phyloP scores from a whole-genome alignment of 2,113 vertebrate species.

The Varanus salvator region DNA sequence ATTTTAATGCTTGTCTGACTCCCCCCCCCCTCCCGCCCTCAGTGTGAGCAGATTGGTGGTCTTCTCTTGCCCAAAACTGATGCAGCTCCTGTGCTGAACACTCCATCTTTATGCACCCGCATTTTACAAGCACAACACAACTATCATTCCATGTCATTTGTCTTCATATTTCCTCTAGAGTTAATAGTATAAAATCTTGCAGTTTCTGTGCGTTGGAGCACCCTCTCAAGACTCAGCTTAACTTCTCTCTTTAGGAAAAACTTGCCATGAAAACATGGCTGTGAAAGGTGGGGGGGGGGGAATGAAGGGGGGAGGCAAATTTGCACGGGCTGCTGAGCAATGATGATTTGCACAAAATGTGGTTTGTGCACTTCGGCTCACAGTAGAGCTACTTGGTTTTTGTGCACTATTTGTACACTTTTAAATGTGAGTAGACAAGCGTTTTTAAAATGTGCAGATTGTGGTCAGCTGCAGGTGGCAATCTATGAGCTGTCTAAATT shows the following conservation, averaged over 20 bases:
- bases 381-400: no score
- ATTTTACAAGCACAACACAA: neutral
- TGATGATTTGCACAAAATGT: no score
- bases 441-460: no score
- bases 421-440: no score
- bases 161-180: neutral
- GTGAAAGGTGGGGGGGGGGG: neutral
- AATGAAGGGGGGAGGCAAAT: no score
- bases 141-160: neutral
- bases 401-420: no score
- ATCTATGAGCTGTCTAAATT: no score
- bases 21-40: neutral
- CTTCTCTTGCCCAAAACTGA: neutral
- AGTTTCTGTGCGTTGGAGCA: neutral
- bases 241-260: neutral
- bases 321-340: no score
- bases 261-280: neutral
- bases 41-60: neutral
- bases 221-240: accelerated
- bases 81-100: neutral
- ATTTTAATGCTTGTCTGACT: neutral
- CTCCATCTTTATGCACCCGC: neutral
- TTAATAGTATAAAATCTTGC: neutral
- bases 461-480: no score
- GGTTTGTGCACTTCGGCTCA: no score